Conservation (phyloP, 53 echinoderm and acorn worm species). For the Stichopus horrens region DNA sequence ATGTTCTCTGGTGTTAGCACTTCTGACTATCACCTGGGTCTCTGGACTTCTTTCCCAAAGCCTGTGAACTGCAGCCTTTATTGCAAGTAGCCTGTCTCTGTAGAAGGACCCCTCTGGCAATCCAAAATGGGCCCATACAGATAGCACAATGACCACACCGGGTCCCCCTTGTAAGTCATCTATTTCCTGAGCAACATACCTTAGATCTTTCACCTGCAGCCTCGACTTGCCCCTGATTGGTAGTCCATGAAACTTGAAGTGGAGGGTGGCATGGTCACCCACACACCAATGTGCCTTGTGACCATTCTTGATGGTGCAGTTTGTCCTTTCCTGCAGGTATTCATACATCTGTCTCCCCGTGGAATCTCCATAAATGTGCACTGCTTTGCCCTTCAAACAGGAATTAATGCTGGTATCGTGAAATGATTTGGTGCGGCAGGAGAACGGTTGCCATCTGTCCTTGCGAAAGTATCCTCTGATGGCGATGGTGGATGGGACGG, state of each 20-base stretch:
- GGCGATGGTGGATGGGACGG: neutral
- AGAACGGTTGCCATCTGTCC: slow-evolving; percentile 11
- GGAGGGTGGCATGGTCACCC: slow-evolving; percentile 1
- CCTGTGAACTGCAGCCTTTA: slow-evolving; percentile 40
- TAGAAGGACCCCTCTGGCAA: slow-evolving; percentile 46
- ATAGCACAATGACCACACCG: slow-evolving; percentile 33
- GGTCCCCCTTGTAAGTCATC: slow-evolving; percentile 34
- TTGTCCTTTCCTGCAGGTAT: slow-evolving; percentile 26
- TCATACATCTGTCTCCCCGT: slow-evolving; percentile 46
- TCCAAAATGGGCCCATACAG: slow-evolving; percentile 55
- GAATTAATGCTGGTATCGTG: neutral
- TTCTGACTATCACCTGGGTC: slow-evolving; percentile 49
- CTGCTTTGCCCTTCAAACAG: slow-evolving; percentile 40
- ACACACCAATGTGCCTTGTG: neutral
- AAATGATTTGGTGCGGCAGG: neutral
- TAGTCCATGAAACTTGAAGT: slow-evolving; percentile 43
- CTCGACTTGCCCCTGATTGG: slow-evolving; percentile 26
- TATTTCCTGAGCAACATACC: slow-evolving; percentile 48
- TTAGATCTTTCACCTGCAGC: slow-evolving; percentile 18
- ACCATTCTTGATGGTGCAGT: neutral
- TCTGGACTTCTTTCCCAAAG: slow-evolving; percentile 50
- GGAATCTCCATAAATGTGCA: slow-evolving; percentile 52
- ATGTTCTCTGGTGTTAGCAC: slow-evolving; percentile 49
- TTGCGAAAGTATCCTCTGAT: slow-evolving; percentile 1
- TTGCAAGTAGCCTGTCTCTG: slow-evolving; percentile 33